These are phyloP conservation scores for Gnathonemus longibarbis DNA, from an alignment of 2,113 vertebrate genomes.

Conservation along the genomic window DNA sequence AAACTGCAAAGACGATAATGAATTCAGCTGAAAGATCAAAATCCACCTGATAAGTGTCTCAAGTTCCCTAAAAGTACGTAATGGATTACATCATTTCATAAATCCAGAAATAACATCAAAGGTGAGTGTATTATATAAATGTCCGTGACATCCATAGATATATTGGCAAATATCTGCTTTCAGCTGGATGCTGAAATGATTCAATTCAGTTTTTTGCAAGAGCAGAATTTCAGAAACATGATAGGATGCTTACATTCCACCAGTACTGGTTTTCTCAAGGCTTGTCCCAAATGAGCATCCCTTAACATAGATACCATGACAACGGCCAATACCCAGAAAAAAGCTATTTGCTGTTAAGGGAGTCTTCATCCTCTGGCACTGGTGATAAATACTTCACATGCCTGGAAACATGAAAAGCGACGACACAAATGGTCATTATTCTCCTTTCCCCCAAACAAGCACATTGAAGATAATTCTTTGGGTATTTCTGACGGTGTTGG, in stretches of 20 bases:
- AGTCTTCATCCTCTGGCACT: not conserved
- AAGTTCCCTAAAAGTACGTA: not conserved
- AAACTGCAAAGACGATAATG: not conserved
- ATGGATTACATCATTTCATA: not conserved
- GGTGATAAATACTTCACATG: not conserved
- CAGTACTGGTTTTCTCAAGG: not conserved
- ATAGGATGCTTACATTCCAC: not conserved
- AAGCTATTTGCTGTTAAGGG: not conserved
- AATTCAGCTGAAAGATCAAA: not conserved
- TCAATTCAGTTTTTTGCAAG: not conserved
- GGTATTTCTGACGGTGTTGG: not conserved
- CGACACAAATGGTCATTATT: not conserved
- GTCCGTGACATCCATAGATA: not conserved
- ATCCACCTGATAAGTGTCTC: not conserved
- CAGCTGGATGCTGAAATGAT: not conserved
- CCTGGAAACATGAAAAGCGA: not conserved
- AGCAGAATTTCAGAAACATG: not conserved
- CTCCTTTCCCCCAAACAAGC: not conserved
- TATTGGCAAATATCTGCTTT: not conserved
- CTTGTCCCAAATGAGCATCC: not conserved
- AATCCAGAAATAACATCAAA: not conserved
- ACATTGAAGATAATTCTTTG: not conserved
- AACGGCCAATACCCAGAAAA: not conserved
- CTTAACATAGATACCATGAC: not conserved
- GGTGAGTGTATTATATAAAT: not conserved